phyloP scores from a whole-genome alignment of 2,113 vertebrate species.

The Tychaedon coryphoeus region DNA sequence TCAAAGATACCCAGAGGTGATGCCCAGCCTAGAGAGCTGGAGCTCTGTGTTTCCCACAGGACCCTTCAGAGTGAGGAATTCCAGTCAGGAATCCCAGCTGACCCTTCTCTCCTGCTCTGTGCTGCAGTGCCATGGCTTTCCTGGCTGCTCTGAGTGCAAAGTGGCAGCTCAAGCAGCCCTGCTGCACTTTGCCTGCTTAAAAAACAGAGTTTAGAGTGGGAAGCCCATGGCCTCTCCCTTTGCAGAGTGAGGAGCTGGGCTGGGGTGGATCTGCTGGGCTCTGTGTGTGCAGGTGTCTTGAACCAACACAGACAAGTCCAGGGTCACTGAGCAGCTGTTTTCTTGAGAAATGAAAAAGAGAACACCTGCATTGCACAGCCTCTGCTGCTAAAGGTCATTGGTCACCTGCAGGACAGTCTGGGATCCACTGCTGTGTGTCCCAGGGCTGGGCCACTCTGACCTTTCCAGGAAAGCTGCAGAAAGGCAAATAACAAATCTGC shows the following conservation, averaged over 20 bases:
- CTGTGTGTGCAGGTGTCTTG: neutral
- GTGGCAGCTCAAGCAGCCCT: neutral
- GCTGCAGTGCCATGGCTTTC: neutral
- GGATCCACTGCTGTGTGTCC: neutral
- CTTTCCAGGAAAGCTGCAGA: neutral
- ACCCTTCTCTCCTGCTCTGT: neutral
- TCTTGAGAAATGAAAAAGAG: neutral
- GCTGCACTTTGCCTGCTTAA: neutral
- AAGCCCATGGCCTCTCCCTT: neutral
- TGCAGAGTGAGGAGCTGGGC: neutral
- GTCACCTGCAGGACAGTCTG: neutral
- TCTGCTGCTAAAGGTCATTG: neutral
- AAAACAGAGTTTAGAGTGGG: neutral
- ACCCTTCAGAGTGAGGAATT: neutral
- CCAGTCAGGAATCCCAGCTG: accelerated
- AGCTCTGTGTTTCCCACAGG: neutral
- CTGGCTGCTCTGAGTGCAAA: neutral
- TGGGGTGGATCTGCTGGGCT: neutral
- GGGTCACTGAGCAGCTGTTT: neutral
- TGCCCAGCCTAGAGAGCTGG: neutral
- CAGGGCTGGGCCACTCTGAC: neutral
- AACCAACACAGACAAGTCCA: neutral
- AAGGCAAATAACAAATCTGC: neutral
- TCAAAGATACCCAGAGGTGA: neutral
- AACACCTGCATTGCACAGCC: neutral